Base-by-base conservation (phyloP, 2,888 invertebrate genomes). In the Epistrophe grossulariae region DNA sequence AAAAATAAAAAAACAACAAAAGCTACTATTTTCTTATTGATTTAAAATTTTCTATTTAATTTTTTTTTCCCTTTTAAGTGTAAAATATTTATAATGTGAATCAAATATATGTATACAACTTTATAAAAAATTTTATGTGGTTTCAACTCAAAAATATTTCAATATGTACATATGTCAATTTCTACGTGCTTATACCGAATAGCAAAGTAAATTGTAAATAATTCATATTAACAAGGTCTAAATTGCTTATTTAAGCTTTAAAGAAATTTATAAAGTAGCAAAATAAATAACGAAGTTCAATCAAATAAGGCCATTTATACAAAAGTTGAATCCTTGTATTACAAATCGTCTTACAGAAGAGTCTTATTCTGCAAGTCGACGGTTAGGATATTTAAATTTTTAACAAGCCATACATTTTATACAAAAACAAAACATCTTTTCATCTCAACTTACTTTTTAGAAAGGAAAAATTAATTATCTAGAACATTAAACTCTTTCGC, bases 21-120 rank as follows among this genome's bases (percentile, higher is more conserved):
- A 84, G 79, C 70, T 87, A 84, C 70, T 78, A 64, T 83, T 79
- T 82, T 81, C 71, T 84, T 80, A 71, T 84, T 82, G 60, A 78
- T 80, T 80, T 57, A 19, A 74, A 74, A 24, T 24, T 28, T 64
- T 72, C 73, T 85, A 85, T 87, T 79, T 83, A 79, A 87, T 17
- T 74, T 72, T 66, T 78, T 79, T 71, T 77, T 50, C 40, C 89
- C 89, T 89, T 89, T 89, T 89, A 89, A 89, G 88, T 88, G 84
- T 88, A 90, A 88, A 89, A 88, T 85, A 89, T 91, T 89, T 90
- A 90, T 89, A 66, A 28, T 73, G 55, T 50, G 78, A 78, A 85
- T 78, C 55, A 81, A 85, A 85, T 85, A 85, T 68, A 66, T 62
- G 24, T 48, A 68, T 91, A 91, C 91, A 91, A 91, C 89, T 91